A percentile compares a stretch with the other conserved stretches of the same genome.
These are phyloP conservation scores for Drosophila ficusphila DNA, from an alignment of 1,140 invertebrate genomes.

Conservation along the genomic window DNA sequence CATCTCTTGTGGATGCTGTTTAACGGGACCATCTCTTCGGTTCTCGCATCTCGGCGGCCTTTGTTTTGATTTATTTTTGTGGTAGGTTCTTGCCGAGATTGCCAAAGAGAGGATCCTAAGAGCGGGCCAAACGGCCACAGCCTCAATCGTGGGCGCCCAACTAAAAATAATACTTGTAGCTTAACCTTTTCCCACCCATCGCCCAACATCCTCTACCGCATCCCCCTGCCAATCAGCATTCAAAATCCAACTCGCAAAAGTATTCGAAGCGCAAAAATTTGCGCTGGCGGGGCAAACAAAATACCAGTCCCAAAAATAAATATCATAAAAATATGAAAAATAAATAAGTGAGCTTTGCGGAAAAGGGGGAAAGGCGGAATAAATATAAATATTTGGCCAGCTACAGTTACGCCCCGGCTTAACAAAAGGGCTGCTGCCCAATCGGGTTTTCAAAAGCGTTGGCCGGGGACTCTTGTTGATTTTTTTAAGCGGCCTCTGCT, in stretches of 20 bases:
- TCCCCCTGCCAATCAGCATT: conserved; percentile 16
- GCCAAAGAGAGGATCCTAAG: conserved; percentile 62
- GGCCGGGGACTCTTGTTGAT: conserved; percentile 20
- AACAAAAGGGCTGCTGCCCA: conserved; percentile 65
- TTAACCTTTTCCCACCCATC: conserved; percentile 31
- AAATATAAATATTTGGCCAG: conserved; percentile 76
- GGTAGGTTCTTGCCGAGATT: conserved; percentile 70
- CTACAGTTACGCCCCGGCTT: conserved; percentile 66
- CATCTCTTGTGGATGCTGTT: conserved; percentile 69
- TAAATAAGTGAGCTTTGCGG: conserved; percentile 64
- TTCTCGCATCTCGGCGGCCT: conserved; percentile 9
- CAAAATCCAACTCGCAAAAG: conserved; percentile 39
- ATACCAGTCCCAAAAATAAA: conserved; percentile 62
- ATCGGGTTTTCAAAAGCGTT: conserved; percentile 38
- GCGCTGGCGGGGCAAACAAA: conserved; percentile 43
- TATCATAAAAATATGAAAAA: conserved; percentile 77
- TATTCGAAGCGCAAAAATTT: conserved; percentile 56
- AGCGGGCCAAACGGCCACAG: conserved; percentile 2
- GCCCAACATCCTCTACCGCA: background rate
- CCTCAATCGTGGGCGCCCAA: conserved; percentile 15
- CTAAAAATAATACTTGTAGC: conserved; percentile 54
- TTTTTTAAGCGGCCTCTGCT: conserved; percentile 63
- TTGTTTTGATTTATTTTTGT: conserved; percentile 79
- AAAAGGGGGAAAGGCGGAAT: conserved; percentile 10
- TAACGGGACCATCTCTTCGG: background rate